Evolutionary conservation across 2,888 invertebrate genomes (phyloP).

Genomic region (Therioaphis trifolii): DNA sequence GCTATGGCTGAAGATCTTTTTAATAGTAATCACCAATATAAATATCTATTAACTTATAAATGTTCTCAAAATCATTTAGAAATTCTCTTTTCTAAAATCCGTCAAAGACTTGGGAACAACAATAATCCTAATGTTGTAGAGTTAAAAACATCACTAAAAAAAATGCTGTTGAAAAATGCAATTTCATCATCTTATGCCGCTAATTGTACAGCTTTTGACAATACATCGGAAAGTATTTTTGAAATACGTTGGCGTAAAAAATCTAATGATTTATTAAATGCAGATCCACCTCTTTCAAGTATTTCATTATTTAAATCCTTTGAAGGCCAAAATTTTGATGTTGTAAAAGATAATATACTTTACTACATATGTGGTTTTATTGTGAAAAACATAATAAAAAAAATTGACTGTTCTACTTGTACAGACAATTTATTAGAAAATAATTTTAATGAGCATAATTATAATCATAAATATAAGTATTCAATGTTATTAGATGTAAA

Average conservation of each 20-base stretch:
- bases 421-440: background rate
- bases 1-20: too few relatives aligned
- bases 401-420: background rate
- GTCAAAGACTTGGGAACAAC: background rate
- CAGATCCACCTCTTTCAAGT: background rate
- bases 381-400: background rate
- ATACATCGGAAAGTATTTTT: slow-evolving; percentile 7
- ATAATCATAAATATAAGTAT: background rate
- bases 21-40: background rate
- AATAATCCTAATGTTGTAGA: slow-evolving; percentile 3
- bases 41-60: background rate
- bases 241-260: background rate
- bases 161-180: too few relatives aligned
- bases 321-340: too few relatives aligned
- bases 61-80: slow-evolving; percentile 7
- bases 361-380: slow-evolving; percentile 20
- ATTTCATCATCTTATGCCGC: slow-evolving; percentile 14
- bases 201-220: background rate
- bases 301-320: background rate
- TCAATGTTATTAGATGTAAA: background rate
- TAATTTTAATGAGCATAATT: too few relatives aligned
- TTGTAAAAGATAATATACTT: background rate
- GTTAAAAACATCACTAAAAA: background rate
- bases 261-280: background rate
- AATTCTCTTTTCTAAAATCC: background rate